phyloP scores from a whole-genome alignment of 2,113 vertebrate genomes.

The Pseudorectes ferrugineus region DNA sequence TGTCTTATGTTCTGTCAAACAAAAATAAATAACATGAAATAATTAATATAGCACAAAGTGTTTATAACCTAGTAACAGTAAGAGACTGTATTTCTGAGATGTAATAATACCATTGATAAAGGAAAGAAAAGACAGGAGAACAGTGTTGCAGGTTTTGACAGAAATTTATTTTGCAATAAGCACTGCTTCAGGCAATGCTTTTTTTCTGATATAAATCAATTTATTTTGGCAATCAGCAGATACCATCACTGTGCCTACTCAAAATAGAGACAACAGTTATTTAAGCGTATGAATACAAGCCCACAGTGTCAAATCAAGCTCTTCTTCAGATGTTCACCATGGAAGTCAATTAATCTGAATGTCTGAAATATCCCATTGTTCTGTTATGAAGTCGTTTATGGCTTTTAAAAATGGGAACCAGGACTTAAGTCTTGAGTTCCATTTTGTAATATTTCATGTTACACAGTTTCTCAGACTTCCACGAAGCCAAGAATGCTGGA shows the following conservation, averaged over 20 bases:
- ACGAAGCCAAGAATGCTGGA: neutral
- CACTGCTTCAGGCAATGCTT: neutral
- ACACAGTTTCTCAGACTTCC: neutral
- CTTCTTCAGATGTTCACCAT: neutral
- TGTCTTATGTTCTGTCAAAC: neutral
- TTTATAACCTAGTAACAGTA: neutral
- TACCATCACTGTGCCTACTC: neutral
- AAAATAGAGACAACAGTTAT: neutral
- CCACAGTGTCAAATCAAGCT: neutral
- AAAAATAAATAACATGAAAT: neutral
- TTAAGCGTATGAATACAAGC: neutral
- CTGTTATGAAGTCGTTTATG: neutral
- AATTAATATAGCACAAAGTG: neutral
- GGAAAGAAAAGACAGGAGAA: neutral
- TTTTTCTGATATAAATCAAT: neutral
- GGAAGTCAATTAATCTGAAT: neutral
- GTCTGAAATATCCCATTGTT: neutral
- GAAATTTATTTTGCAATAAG: neutral
- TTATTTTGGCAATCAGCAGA: neutral
- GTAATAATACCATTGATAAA: neutral
- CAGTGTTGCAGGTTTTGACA: neutral
- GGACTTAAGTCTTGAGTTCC: neutral
- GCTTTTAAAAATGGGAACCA: neutral
- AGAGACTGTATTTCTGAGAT: neutral
- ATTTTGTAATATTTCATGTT: neutral